Conservation (phyloP, 2,113 vertebrate genomes). For the Fregetta grallaria region DNA sequence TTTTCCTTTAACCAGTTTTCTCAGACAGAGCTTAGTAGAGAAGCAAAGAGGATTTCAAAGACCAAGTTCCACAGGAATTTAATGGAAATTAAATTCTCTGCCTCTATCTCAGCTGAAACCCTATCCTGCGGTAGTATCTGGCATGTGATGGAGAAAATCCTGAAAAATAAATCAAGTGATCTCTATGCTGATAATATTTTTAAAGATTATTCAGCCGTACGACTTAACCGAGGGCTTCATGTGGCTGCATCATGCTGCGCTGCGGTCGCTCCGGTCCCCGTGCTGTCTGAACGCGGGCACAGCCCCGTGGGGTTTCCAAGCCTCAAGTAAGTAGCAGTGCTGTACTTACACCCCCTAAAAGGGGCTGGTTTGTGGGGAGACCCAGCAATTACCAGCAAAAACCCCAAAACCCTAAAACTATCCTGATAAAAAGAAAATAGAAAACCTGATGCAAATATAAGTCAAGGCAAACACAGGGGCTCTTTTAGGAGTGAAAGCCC, state of each 20-base stretch:
- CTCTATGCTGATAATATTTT: background rate
- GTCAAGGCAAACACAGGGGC: background rate
- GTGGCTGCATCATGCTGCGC: background rate
- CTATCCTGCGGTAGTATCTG: background rate
- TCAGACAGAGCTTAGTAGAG: background rate
- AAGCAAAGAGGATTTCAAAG: background rate
- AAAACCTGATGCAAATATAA: background rate
- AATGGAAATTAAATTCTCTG: background rate
- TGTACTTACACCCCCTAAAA: background rate
- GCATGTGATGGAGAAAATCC: background rate
- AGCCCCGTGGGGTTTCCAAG: background rate
- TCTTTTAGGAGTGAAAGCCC: background rate
- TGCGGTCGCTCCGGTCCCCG: background rate
- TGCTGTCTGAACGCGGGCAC: accelerated
- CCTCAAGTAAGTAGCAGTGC: background rate
- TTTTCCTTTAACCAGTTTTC: background rate
- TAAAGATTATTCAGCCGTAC: background rate
- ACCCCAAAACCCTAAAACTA: background rate
- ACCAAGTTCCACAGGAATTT: background rate
- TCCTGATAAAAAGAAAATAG: background rate
- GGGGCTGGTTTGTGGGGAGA: background rate
- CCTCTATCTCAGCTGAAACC: background rate
- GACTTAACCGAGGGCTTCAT: background rate
- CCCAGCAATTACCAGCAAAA: background rate
- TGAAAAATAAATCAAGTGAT: conserved; percentile 22